Base-by-base conservation (phyloP, 2,888 invertebrate genomes). In the Mythimna albipuncta region DNA sequence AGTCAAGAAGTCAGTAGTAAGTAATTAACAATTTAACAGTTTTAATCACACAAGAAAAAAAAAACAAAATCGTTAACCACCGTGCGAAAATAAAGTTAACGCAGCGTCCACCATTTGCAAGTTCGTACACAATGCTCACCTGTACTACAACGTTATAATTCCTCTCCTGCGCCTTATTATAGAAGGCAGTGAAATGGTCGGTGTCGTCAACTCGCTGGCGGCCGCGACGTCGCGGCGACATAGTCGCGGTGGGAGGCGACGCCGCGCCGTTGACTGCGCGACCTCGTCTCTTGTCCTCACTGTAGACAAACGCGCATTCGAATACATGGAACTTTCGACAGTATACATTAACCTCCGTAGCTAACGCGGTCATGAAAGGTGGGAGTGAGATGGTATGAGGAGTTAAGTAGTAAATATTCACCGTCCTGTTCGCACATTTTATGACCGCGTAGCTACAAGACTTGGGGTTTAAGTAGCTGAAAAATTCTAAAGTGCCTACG, bases 111-210 rank as follows among this genome's bases (percentile, higher is more conserved):
- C 50, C 6, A n/a, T n/a, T n/a, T 44, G 44, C 44, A 44, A 11
- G 50, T n/a, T n/a, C 2, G n/a, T n/a, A n/a, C 19, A n/a, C n/a
- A 52, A 52, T 52, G 16, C 50, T 68, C 41, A 96, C 96, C 95
- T 96, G 95, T 70, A 93, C 91, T 2, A 92, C 93, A 6, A 95
- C 92, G 71, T 94, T 92, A 73, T 94, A 93, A 68, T 93, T 93
- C 44, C 82, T 88, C 77, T 93, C 91, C 58, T 91, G 88, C 19
- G 94, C 94, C 55, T 83, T 89, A 54, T 89, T 87, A 83, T 90
- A 93, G 91, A 96, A 95, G 0, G 91, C 77, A 0, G 95, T 92
- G 89, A 96, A 96, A 85, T 94, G 88, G 86, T 96, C 95, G 0
- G 90, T 88, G 58, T 94, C 93, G 69, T 93, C 94, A 0, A 64